Evolutionary conservation across 1,140 invertebrate species (phyloP).

Genomic region (Lepidurus packardi): DNA sequence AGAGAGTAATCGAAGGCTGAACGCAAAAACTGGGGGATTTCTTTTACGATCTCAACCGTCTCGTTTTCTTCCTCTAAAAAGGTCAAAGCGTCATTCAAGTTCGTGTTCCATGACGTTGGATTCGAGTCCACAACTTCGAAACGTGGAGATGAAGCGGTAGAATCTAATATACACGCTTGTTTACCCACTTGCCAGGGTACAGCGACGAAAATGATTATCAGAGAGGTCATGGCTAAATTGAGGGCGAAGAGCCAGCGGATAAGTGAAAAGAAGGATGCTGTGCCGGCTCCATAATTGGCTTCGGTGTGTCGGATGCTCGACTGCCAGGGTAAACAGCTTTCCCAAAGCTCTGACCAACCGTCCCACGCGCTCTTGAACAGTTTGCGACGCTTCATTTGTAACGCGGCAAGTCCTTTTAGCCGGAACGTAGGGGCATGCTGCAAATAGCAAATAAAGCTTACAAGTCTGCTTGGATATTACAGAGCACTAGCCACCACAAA

Average conservation of each 20-base stretch:
- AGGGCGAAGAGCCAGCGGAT: constrained; percentile 72
- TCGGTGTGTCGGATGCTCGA: constrained; percentile 64
- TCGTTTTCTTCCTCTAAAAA: too few species aligned
- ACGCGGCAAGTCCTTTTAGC: constrained; percentile 64
- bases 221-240: constrained; percentile 59
- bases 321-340: constrained; percentile 66
- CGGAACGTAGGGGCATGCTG: constrained; percentile 71
- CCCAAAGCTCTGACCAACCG: constrained; percentile 54
- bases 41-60: too few species aligned
- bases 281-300: constrained; percentile 62
- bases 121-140: not conserved
- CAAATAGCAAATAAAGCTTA: constrained; percentile 37
- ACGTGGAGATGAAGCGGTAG: not conserved
- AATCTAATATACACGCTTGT: constrained; percentile 39
- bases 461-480: not conserved
- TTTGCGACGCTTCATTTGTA: constrained; percentile 42
- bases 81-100: too few species aligned
- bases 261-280: constrained; percentile 69
- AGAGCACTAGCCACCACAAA: too few species aligned
- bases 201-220: constrained; percentile 61
- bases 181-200: constrained; percentile 49
- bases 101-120: too few species aligned
- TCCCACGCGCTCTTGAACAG: constrained; percentile 38
- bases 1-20: not conserved
- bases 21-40: not conserved